Evolutionary conservation across 2,797 vertebrate species (phyloP), one percentile per base, ranked within the genome.

Genomic region (Naso thynnoides): DNA sequence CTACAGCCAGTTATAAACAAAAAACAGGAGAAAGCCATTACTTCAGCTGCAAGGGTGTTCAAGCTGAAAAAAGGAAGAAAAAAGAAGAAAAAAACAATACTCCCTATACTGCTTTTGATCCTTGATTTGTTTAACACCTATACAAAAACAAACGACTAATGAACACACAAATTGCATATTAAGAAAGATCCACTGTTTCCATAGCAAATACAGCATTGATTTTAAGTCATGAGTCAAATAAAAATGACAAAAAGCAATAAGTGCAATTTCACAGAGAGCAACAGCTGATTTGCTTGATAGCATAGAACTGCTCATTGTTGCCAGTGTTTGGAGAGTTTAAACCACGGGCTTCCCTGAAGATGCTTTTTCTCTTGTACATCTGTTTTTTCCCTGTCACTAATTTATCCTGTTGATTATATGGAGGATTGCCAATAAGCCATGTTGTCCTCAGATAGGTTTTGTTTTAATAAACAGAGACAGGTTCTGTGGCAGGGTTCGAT

Each of bases 391-490:
- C 55, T 52, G 53, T 27, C 23, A 27, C 47, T 65, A 38, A 26
- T 74, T 82, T 68, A 44, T 76, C 26, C 54, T 33, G 59, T 67
- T 81, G 59, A 76, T 74, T 67, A 42, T 27, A 36, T 66, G 48
- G 39, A 73, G 21, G 26, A 48, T 29, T 72, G 64, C 67, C 72
- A 70, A 15, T 56, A 44, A 41, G 36, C n/a, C 36, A 53, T 38
- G 6, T 39, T 23, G 6, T 61, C 33, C 24, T 23, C 15, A 61
- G 52, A 73, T 61, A 60, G 8, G 59, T 44, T 78, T 48, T 29
- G 45, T 63, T 81, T 78, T 38, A 36, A 53, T 70, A 63, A 49
- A 65, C 26, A 50, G 38, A 56, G n/a, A 4, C 8, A 31, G 8
- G n/a, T 62, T 68, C 24, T 48, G 48, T 59, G 13, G 19, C 31